Percentiles rank a stretch among this genome's conserved stretches.
Conservation (phyloP, 2,888 invertebrate genomes). For the Adelphocoris suturalis region DNA sequence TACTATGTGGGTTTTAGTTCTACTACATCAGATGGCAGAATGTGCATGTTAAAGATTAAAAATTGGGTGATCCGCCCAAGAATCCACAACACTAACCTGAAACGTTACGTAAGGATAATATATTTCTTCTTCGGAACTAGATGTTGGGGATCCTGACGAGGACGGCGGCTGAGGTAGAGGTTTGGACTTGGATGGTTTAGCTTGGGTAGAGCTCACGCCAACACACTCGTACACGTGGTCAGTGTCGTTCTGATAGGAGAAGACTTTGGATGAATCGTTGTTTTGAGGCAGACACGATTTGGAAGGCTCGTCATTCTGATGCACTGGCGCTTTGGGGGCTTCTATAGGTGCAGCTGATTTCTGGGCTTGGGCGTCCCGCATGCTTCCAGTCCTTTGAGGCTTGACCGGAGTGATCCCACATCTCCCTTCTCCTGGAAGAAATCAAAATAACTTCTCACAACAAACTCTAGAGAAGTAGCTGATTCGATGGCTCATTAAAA, state of each 20-base stretch:
- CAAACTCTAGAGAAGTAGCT: not conserved
- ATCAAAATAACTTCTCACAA: slow-evolving; percentile 8
- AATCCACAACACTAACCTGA: slow-evolving; percentile 61
- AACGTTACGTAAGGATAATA: slow-evolving; percentile 75
- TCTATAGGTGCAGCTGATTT: not conserved
- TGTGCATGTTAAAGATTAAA: too few species aligned
- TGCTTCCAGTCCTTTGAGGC: slow-evolving; percentile 91
- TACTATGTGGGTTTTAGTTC: too few species aligned
- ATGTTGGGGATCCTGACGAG: slow-evolving; percentile 82
- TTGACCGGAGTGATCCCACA: slow-evolving; percentile 89
- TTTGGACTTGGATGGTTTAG: slow-evolving; percentile 78
- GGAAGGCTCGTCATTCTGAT: not conserved
- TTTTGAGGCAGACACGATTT: slow-evolving; percentile 22
- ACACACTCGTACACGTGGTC: slow-evolving; percentile 82
- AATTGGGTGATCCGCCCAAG: too few species aligned
- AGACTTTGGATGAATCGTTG: slow-evolving; percentile 76
- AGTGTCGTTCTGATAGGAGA: slow-evolving; percentile 76
- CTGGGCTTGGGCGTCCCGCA: slow-evolving; percentile 81
- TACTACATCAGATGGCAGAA: too few species aligned
- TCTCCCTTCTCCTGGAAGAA: slow-evolving; percentile 86
- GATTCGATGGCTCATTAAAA: not conserved
- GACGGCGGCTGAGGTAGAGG: slow-evolving; percentile 88
- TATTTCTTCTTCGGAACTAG: slow-evolving; percentile 85
- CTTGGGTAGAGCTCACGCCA: slow-evolving; percentile 72
- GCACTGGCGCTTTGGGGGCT: not conserved